These are phyloP conservation scores for Thyatira batis DNA, from an alignment of 2,888 invertebrate species.

Conservation along the genomic window DNA sequence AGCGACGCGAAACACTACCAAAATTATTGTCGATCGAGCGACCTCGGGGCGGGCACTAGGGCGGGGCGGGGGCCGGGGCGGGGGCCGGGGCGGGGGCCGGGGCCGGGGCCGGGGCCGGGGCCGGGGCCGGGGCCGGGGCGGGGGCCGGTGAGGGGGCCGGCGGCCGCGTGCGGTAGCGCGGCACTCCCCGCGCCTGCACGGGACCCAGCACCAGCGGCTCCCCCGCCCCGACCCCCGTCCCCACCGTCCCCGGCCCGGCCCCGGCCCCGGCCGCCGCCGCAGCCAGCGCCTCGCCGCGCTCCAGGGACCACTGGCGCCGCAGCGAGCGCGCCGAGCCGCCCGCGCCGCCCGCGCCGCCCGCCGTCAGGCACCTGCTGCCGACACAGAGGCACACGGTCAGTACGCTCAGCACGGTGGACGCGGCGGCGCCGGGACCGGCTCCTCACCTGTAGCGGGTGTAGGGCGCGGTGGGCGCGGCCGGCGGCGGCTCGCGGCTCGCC, in stretches of 20 bases:
- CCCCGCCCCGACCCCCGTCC: constrained; percentile 29
- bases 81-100: constrained; percentile 42
- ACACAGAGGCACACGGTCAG: no score
- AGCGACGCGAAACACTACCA: constrained; percentile 41
- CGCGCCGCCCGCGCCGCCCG: constrained; percentile 21
- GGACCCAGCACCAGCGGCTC: constrained; percentile 24
- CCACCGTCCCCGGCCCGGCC: constrained; percentile 16
- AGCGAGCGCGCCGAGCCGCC: constrained; percentile 46
- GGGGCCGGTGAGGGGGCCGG: constrained; percentile 20
- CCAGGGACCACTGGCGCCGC: constrained; percentile 71
- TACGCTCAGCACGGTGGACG: background rate
- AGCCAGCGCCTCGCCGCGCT: constrained; percentile 64
- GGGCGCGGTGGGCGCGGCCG: constrained; percentile 79
- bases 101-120: constrained; percentile 24
- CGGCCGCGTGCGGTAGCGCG: constrained; percentile 53
- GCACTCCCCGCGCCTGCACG: constrained; percentile 29
- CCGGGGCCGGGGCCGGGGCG: constrained; percentile 8
- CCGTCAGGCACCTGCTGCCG: constrained; percentile 27
- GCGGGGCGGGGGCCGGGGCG: constrained; percentile 21
- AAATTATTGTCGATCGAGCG: constrained; percentile 68
- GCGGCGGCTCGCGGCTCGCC: constrained; percentile 22
- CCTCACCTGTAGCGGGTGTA: constrained; percentile 88
- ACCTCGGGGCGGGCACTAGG: constrained; percentile 14
- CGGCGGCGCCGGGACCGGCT: no score
- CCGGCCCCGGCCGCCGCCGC: constrained; percentile 43